A percentile compares a stretch with the other conserved stretches of the same genome.
These are phyloP conservation scores for Dromococcyx pavoninus DNA, from an alignment of 2,797 vertebrate species.

Conservation along the genomic window DNA sequence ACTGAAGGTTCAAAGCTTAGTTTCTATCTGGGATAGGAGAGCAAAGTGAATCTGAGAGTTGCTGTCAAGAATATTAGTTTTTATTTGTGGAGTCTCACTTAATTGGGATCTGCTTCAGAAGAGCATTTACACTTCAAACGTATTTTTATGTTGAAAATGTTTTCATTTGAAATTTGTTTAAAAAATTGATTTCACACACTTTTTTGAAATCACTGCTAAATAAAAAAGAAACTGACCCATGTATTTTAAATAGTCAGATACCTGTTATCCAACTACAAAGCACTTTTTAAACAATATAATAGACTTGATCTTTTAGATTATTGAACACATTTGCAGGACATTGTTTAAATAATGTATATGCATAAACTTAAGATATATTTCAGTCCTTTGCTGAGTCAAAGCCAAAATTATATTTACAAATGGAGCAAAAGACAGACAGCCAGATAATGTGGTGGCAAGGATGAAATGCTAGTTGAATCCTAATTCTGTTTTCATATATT, in stretches of 20 bases:
- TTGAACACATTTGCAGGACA: not conserved
- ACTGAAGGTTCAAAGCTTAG: not conserved
- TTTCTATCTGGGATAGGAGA: not conserved
- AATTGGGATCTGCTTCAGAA: not conserved
- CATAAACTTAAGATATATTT: not conserved
- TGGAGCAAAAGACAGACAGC: not conserved
- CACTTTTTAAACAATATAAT: not conserved
- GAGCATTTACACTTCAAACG: conserved; percentile 14
- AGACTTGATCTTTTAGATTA: not conserved
- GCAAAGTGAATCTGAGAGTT: not conserved
- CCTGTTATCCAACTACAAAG: not conserved
- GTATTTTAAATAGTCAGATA: not conserved
- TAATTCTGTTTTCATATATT: conserved; percentile 12
- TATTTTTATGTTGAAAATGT: not conserved
- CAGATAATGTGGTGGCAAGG: not conserved
- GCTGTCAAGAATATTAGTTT: not conserved
- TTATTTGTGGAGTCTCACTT: not conserved
- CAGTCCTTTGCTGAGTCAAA: not conserved
- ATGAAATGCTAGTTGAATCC: conserved; percentile 27
- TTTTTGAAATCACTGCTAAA: not conserved
- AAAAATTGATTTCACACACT: not conserved
- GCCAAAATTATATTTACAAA: conserved; percentile 1
- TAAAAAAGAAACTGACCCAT: not conserved
- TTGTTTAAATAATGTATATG: not conserved
- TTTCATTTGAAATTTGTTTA: not conserved